Base-by-base conservation (phyloP, 2,113 vertebrate species). In the Rhinopomastus cyanomelas region DNA sequence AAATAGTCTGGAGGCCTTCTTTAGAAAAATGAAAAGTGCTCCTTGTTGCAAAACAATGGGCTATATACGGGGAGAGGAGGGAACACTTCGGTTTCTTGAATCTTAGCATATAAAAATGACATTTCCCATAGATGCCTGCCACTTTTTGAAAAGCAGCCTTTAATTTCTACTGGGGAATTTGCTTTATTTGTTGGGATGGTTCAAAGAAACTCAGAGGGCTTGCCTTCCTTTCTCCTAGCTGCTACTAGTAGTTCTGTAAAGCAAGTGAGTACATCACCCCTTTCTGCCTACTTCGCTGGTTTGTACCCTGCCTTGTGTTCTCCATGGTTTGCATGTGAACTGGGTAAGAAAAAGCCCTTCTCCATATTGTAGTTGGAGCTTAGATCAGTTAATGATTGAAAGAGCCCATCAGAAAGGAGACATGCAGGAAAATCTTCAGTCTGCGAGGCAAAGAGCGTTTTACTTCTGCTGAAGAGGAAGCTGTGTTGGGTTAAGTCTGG, bases 21-120 rank as follows among this genome's bases (percentile, higher is more conserved):
- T 95, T 26, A 87, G 85, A 95, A 84, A 95, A 91, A 92, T 72
- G 85, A 91, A 74, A 93, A 95, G 87, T 88, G 74, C 64, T 89
- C 49, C 88, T 94, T 95, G 87, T 95, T 94, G 72, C 64, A 80
- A 94, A 94, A 96, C 88, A 96, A 91, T 88, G 36, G 72, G 22
- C 79, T 79, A 8, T 84, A 21, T 52, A 78, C 46, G 46, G 12
- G 60, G 42, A 87, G 39, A 42, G 39, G 48, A 12, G 46, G 12
- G 25, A 78, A 14, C 51, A 65, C 55, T 34, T 27, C 59, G 46
- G 71, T 69, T 92, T 80, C 71, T 93, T 89, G 85, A 64, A 71
- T 88, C 46, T 90, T 53, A 78, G 72, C 1, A 0, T 55, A 65
- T 52, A 5, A 6, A 87, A 90, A 87, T 57, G 34, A 83, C 80